These are phyloP conservation scores for Anoura caudifer DNA, from an alignment of 2,113 vertebrate species.

Conservation along the genomic window DNA sequence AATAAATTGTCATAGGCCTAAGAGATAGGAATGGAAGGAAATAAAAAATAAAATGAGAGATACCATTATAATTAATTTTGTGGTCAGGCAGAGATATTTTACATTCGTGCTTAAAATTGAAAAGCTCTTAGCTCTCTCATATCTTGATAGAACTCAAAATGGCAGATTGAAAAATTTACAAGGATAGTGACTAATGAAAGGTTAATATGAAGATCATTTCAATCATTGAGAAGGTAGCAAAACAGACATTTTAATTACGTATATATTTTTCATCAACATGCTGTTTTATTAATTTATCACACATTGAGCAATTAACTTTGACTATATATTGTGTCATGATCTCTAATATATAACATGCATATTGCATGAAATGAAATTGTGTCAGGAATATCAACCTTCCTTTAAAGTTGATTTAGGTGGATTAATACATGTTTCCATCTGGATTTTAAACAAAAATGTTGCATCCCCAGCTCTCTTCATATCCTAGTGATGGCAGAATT, in stretches of 20 bases:
- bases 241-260: neutral
- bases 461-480: neutral
- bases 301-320: neutral
- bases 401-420: neutral
- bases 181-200: neutral
- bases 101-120: neutral
- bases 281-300: slow-evolving; percentile 36
- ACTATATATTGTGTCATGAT: neutral
- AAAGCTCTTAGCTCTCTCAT: neutral
- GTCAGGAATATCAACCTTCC: slow-evolving; percentile 7
- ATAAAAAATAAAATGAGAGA: neutral
- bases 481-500: neutral
- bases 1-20: neutral
- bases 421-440: neutral
- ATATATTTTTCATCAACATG: neutral
- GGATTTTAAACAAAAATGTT: slow-evolving; percentile 9
- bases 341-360: neutral
- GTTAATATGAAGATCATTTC: neutral
- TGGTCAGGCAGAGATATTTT: neutral
- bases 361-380: neutral
- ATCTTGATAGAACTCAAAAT: slow-evolving; percentile 17
- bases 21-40: neutral
- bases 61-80: neutral
- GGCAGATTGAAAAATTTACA: neutral
- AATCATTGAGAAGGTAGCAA: neutral